Conservation (phyloP, 2,113 vertebrate species). For the Silurus meridionalis region DNA sequence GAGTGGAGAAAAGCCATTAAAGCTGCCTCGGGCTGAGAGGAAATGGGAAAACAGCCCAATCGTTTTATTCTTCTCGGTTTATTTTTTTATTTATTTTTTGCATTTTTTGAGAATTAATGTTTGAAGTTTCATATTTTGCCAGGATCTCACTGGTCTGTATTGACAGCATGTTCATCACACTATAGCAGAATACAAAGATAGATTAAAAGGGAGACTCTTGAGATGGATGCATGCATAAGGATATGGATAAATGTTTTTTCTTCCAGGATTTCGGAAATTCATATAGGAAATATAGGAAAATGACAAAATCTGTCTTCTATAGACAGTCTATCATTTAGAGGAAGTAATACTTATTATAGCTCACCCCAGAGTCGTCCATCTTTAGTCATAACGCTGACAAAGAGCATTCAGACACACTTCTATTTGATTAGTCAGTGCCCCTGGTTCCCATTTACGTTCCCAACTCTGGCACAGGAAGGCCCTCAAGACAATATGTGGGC, state of each 20-base stretch:
- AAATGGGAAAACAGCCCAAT: slow-evolving; percentile 73
- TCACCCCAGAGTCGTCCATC: slow-evolving; percentile 5
- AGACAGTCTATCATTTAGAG: neutral
- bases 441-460: slow-evolving; percentile 46
- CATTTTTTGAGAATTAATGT: slow-evolving; percentile 41
- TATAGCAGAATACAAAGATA: neutral
- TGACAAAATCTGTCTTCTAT: neutral
- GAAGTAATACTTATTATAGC: neutral
- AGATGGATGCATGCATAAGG: neutral
- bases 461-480: slow-evolving; percentile 30
- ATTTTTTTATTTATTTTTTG: slow-evolving; percentile 20
- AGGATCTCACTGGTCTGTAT: slow-evolving; percentile 3
- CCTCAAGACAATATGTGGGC: slow-evolving; percentile 44
- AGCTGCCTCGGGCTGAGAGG: slow-evolving; percentile 84
- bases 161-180: slow-evolving; percentile 32
- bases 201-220: neutral
- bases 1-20: slow-evolving; percentile 82
- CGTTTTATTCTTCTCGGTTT: slow-evolving; percentile 56
- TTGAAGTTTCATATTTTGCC: slow-evolving; percentile 38
- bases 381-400: slow-evolving; percentile 35
- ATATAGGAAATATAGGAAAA: neutral
- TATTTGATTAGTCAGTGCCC: slow-evolving; percentile 49
- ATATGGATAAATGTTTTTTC: neutral
- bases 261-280: neutral
- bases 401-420: slow-evolving; percentile 64